phyloP scores from a whole-genome alignment of 2,888 invertebrate species.

The Embidobia sp. region DNA sequence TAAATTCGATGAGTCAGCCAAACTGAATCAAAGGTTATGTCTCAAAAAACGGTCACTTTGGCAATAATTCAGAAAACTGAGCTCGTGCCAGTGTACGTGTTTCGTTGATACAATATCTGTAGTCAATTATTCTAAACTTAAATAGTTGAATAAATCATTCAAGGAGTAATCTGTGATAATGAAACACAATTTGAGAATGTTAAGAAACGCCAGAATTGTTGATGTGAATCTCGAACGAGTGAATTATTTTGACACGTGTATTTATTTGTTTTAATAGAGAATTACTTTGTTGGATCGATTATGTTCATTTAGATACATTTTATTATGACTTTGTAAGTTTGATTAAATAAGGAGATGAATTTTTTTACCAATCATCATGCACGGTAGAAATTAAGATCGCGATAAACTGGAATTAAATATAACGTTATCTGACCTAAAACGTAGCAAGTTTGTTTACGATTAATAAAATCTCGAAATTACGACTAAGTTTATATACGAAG shows the following conservation, averaged over 20 bases:
- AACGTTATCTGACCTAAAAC: slow-evolving; percentile 27
- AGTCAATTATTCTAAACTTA: slow-evolving; percentile 57
- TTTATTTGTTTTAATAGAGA: slow-evolving; percentile 21
- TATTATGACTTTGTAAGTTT: slow-evolving; percentile 11
- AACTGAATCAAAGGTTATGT: slow-evolving; percentile 45
- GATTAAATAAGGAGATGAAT: too few species aligned
- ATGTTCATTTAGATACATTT: background rate
- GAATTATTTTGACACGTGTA: slow-evolving; percentile 12
- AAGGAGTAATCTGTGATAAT: slow-evolving; percentile 34
- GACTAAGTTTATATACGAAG: slow-evolving; percentile 1
- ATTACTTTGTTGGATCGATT: too few species aligned
- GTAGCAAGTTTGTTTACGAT: slow-evolving; percentile 40
- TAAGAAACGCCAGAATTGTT: slow-evolving; percentile 36
- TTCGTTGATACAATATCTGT: slow-evolving; percentile 42
- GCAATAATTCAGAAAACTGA: slow-evolving; percentile 44
- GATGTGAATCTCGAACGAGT: slow-evolving; percentile 5
- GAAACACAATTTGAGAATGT: slow-evolving; percentile 39
- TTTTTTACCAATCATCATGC: too few species aligned
- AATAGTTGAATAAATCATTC: slow-evolving; percentile 56
- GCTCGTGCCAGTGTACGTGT: slow-evolving; percentile 27
- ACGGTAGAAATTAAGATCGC: slow-evolving; percentile 32
- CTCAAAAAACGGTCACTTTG: slow-evolving; percentile 37
- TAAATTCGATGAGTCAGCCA: slow-evolving; percentile 43
- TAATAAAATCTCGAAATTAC: slow-evolving; percentile 43
- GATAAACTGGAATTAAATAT: slow-evolving; percentile 19